A percentile compares a stretch with the other conserved stretches of the same genome.
Evolutionary conservation across 2,797 vertebrate genomes (phyloP).

Genomic region (Cheirogaleus major): DNA sequence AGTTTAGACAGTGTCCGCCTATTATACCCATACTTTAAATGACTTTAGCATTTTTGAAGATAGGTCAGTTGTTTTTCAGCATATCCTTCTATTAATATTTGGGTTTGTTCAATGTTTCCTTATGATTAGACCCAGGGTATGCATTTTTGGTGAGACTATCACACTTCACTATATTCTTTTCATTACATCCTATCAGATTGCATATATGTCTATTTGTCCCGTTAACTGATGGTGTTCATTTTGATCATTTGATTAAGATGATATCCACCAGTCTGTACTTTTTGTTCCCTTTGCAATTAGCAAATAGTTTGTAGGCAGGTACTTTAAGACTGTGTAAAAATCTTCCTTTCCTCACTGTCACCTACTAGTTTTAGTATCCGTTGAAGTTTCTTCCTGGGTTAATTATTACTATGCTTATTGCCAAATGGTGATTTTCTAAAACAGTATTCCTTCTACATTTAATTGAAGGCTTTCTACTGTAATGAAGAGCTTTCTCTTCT

Average conservation of each 20-base stretch:
- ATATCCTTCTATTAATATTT: neutral
- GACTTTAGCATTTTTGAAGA: neutral
- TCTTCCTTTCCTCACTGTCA: neutral
- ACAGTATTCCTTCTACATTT: neutral
- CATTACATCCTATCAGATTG: neutral
- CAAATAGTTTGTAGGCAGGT: neutral
- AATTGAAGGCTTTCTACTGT: neutral
- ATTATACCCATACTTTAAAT: neutral
- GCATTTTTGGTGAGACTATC: neutral
- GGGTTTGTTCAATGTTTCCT: neutral
- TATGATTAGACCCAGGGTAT: neutral
- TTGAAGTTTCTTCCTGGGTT: neutral
- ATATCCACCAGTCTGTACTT: neutral
- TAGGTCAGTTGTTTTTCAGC: neutral
- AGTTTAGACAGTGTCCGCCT: neutral
- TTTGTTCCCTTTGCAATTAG: neutral
- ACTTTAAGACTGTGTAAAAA: neutral
- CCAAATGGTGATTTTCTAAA: constrained; percentile 4
- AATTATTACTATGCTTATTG: neutral
- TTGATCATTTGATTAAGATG: neutral
- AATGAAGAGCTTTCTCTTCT: neutral
- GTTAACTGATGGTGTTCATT: neutral
- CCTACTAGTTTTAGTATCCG: neutral
- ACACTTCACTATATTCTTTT: neutral
- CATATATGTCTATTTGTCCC: neutral